Evolutionary conservation across 2,113 vertebrate genomes (phyloP).

Genomic region (Scortum barcoo): DNA sequence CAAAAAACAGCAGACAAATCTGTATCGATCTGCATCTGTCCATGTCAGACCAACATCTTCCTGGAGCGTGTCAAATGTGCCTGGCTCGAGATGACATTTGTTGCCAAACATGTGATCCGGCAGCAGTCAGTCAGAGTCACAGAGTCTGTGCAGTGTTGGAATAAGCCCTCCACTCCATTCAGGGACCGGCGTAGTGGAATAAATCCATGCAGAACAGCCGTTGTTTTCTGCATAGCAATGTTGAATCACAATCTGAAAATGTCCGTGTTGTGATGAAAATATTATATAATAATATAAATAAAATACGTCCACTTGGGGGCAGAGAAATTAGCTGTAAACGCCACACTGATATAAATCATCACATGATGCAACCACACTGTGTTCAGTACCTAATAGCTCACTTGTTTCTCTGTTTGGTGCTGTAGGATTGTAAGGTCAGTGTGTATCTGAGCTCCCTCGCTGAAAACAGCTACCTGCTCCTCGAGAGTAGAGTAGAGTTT

Average conservation of each 20-base stretch:
- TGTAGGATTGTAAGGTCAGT: neutral
- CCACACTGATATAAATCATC: too few relatives aligned
- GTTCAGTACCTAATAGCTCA: too few relatives aligned
- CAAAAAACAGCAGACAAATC: neutral
- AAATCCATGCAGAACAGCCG: neutral
- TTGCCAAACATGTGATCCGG: neutral
- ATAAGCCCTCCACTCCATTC: neutral
- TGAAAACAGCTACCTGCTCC: neutral
- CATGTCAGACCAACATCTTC: too few relatives aligned
- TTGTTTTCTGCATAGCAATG: too few relatives aligned
- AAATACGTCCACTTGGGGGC: too few relatives aligned
- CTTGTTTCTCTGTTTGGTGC: neutral
- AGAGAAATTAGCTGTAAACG: too few relatives aligned
- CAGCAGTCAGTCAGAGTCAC: too few relatives aligned
- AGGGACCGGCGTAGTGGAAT: neutral
- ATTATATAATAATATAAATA: too few relatives aligned
- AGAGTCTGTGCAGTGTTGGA: too few relatives aligned
- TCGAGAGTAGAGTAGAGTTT: neutral
- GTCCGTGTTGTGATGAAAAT: too few relatives aligned
- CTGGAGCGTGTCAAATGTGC: neutral
- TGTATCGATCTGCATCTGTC: neutral
- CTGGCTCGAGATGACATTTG: neutral
- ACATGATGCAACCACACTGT: too few relatives aligned
- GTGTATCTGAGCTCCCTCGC: neutral
- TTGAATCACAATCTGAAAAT: too few relatives aligned